Percentiles rank a stretch among this genome's conserved stretches.
phyloP scores from a whole-genome alignment of 2,797 vertebrate species.

The Pipistrellus kuhlii region DNA sequence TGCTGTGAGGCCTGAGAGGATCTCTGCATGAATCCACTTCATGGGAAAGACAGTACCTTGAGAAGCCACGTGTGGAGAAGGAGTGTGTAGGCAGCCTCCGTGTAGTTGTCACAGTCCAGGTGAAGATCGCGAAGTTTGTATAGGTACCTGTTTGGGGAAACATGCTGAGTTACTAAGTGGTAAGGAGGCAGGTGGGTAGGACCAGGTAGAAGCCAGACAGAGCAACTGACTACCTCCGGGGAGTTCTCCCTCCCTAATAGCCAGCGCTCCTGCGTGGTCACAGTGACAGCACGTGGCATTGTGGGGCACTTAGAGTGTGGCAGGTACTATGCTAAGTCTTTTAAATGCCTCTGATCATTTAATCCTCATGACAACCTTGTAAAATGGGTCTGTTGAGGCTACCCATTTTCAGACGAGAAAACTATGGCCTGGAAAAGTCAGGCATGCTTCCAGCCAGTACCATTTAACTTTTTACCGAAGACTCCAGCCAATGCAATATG shows the following conservation, averaged over 20 bases:
- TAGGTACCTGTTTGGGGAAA: conserved; percentile 91
- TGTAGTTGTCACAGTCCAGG: conserved; percentile 97
- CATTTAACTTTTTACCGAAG: background rate
- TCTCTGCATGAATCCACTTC: background rate
- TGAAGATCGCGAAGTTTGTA: conserved; percentile 98
- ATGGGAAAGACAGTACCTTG: conserved; percentile 88
- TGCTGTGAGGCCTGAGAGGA: background rate
- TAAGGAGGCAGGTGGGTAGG: background rate
- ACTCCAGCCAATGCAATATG: background rate
- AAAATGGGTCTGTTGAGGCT: background rate
- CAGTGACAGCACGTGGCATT: background rate
- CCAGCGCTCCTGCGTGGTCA: background rate
- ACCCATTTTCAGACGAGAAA: background rate
- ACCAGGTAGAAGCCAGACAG: background rate
- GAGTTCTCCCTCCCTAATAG: background rate
- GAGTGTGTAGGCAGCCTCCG: conserved; percentile 96
- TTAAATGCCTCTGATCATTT: background rate
- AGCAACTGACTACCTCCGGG: background rate
- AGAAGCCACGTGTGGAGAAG: conserved; percentile 97
- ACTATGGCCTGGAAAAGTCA: background rate
- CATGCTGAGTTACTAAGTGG: background rate
- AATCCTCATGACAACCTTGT: background rate
- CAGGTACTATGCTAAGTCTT: background rate
- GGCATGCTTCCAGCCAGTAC: no score
- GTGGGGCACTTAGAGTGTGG: background rate